Evolutionary conservation across 2,113 vertebrate genomes (phyloP).

Genomic region (Nibea coibor): DNA sequence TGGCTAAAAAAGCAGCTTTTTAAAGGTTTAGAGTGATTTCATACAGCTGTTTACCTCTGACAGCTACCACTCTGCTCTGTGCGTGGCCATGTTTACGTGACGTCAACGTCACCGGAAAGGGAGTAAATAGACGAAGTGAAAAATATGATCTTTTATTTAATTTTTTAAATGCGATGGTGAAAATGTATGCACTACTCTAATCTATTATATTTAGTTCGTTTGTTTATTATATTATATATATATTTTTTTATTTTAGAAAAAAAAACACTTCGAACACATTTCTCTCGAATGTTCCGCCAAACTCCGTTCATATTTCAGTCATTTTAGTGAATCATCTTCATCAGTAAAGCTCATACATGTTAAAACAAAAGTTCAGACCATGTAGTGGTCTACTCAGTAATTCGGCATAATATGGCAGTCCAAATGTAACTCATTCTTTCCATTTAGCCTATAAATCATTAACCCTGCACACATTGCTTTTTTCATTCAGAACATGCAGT

Average conservation of each 20-base stretch:
- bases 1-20: accelerated
- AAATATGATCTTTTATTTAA: not conserved
- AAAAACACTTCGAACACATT: not conserved
- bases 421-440: not conserved
- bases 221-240: too few relatives aligned
- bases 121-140: too few relatives aligned
- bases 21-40: not conserved
- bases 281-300: not conserved
- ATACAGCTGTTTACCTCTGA: not conserved
- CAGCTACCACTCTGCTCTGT: not conserved
- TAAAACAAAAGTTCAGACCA: not conserved
- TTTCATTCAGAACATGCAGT: too few relatives aligned
- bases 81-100: conserved; percentile 53
- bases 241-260: not conserved
- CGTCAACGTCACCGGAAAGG: conserved; percentile 4
- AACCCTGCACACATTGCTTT: too few relatives aligned
- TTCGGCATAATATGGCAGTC: not conserved
- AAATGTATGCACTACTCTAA: too few relatives aligned
- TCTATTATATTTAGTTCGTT: too few relatives aligned
- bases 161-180: too few relatives aligned
- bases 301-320: not conserved
- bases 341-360: accelerated
- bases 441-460: not conserved
- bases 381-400: not conserved
- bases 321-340: not conserved